These are phyloP conservation scores for Phasianus colchicus DNA, from an alignment of 2,113 vertebrate genomes.

Conservation along the genomic window DNA sequence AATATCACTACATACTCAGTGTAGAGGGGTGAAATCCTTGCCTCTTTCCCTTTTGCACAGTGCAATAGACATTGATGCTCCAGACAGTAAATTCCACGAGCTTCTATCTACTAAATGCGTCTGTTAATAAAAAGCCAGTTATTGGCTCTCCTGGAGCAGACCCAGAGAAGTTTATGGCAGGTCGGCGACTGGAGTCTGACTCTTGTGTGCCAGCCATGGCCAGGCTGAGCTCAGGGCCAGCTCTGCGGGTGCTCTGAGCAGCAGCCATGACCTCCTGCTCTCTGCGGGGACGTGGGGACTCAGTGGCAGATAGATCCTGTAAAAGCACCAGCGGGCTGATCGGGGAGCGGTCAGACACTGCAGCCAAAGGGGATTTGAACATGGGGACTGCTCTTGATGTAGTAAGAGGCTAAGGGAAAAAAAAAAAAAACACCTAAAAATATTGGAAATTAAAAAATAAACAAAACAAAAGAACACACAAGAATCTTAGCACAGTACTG, in stretches of 20 bases:
- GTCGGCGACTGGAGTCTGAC: background rate
- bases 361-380: background rate
- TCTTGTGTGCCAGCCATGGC: background rate
- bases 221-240: rapidly evolving
- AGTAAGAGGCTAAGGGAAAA: background rate
- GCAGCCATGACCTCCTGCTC: slow-evolving; percentile 42
- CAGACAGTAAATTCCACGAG: background rate
- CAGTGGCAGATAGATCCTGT: slow-evolving; percentile 13
- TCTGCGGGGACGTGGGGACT: slow-evolving; percentile 33
- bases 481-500: background rate
- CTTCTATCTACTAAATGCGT: background rate
- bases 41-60: background rate
- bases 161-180: background rate
- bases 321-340: background rate
- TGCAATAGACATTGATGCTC: background rate
- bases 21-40: background rate
- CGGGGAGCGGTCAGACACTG: background rate
- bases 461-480: background rate
- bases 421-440: background rate
- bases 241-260: background rate
- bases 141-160: background rate
- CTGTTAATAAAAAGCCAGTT: background rate
- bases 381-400: background rate
- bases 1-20: rapidly evolving
- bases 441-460: background rate